Base-by-base conservation (phyloP, 2,888 invertebrate genomes). In the Labia minor region DNA sequence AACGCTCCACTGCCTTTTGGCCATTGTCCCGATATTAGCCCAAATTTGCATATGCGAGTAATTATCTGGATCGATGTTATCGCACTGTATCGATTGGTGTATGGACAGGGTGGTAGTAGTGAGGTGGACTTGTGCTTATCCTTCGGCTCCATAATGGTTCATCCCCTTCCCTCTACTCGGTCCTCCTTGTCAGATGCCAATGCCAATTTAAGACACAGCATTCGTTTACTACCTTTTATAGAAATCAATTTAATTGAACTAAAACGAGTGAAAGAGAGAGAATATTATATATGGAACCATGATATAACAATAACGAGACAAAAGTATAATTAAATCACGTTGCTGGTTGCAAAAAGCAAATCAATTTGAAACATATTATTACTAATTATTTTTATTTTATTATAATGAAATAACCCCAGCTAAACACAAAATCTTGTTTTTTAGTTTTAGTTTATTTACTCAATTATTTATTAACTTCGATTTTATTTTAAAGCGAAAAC, bases 1-100 rank as follows among this genome's bases (percentile, higher is more conserved):
- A 49, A 49, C 49, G 49, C 49, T 49, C 49, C 6, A 14, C n/a
- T 49, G 49, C 49, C 49, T 49, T 49, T 49, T 49, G 49, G 49
- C 49, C 49, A 49, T 49, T 49, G 49, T 49, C 49, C 49, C 49
- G 49, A 49, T 49, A 49, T 49, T 49, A 49, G 49, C 49, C 49
- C 49, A 49, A 49, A 49, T 49, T 49, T 49, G 49, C 49, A 49
- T 49, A 49, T 49, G 49, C 49, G 49, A 49, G 49, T 49, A 49
- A 49, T 49, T 49, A 49, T 49, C 49, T 49, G 49, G 49, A 49
- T 49, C 49, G 49, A 49, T 49, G n/a, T 49, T 49, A 49, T 49
- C 49, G 49, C n/a, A 16, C 6, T 49, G 6, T 49, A 49, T 49
- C 49, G 49, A 49, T 10, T 49, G 14, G 49, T 4, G 49, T n/a